These are phyloP conservation scores for Plecotus auritus DNA, from an alignment of 2,113 vertebrate species.

Conservation along the genomic window DNA sequence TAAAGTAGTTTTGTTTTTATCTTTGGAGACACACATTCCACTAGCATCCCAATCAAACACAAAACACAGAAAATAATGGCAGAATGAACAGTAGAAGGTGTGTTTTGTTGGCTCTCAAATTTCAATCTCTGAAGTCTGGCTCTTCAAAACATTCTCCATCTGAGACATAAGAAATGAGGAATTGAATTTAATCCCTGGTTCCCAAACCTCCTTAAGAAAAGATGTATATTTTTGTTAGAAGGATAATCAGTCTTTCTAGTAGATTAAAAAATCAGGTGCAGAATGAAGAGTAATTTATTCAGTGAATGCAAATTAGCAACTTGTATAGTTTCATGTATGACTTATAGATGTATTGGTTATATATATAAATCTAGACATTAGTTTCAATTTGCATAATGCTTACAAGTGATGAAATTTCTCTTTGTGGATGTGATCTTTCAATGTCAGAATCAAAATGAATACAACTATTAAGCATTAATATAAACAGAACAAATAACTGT, in stretches of 20 bases:
- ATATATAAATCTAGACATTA: constrained; percentile 30
- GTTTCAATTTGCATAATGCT: constrained; percentile 43
- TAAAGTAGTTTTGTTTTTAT: not conserved
- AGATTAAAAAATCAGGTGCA: constrained; percentile 32
- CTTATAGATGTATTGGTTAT: constrained; percentile 19
- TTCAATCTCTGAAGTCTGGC: not conserved
- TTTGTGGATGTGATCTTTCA: not conserved
- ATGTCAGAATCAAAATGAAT: not conserved
- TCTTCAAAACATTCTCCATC: not conserved
- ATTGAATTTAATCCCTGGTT: not conserved
- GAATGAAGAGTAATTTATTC: constrained; percentile 22
- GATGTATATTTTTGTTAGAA: constrained; percentile 31
- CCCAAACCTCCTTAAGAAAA: constrained; percentile 9
- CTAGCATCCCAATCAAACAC: not conserved
- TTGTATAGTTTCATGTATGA: not conserved
- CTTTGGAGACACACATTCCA: not conserved
- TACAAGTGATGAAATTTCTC: constrained; percentile 49
- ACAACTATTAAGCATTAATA: not conserved
- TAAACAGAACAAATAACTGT: not conserved
- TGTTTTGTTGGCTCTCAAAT: not conserved
- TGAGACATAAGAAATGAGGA: not conserved
- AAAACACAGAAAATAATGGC: not conserved
- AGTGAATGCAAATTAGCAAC: constrained; percentile 19
- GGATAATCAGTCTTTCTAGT: constrained; percentile 18
- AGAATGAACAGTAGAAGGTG: not conserved